Evolutionary conservation across 2,113 vertebrate species (phyloP).

Genomic region (Melanotaenia duboulayi): DNA sequence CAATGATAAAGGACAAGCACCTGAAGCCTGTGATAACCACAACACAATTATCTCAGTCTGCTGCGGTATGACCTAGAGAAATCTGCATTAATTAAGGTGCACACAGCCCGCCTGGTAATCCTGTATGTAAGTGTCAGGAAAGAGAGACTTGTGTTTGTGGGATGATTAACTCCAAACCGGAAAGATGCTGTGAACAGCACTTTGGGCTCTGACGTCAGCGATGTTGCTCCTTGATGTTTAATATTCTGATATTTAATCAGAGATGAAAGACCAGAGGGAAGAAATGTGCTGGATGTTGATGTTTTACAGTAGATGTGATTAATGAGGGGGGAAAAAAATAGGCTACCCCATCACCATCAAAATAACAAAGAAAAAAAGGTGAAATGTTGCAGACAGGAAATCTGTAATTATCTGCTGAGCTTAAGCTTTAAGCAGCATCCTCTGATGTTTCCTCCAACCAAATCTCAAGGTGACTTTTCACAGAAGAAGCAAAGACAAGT

Average conservation of each 20-base stretch:
- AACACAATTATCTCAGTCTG: slow-evolving; percentile 67
- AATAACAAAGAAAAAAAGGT: slow-evolving; percentile 34
- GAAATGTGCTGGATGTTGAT: slow-evolving; percentile 59
- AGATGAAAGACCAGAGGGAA: slow-evolving; percentile 59
- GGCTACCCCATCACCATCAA: not conserved
- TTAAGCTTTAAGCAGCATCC: slow-evolving; percentile 60
- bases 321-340: slow-evolving; percentile 36
- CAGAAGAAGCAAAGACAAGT: slow-evolving; percentile 44
- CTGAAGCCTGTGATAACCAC: slow-evolving; percentile 67
- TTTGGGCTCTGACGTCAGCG: slow-evolving; percentile 58
- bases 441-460: slow-evolving; percentile 57
- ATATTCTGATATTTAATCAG: slow-evolving; percentile 70
- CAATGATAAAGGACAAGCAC: slow-evolving; percentile 72
- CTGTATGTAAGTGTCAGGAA: slow-evolving; percentile 65
- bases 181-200: slow-evolving; percentile 75
- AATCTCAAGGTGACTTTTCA: slow-evolving; percentile 73
- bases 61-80: slow-evolving; percentile 67
- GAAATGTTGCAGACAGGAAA: slow-evolving; percentile 62
- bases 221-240: slow-evolving; percentile 64
- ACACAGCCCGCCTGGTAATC: slow-evolving; percentile 70
- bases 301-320: slow-evolving; percentile 53
- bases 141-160: slow-evolving; percentile 71
- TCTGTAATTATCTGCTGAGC: slow-evolving; percentile 67
- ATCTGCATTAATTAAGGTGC: slow-evolving; percentile 72
- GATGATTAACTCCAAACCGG: slow-evolving; percentile 75